Evolutionary conservation across 2,888 invertebrate genomes (phyloP).

Genomic region (Linnaemya vulpina): DNA sequence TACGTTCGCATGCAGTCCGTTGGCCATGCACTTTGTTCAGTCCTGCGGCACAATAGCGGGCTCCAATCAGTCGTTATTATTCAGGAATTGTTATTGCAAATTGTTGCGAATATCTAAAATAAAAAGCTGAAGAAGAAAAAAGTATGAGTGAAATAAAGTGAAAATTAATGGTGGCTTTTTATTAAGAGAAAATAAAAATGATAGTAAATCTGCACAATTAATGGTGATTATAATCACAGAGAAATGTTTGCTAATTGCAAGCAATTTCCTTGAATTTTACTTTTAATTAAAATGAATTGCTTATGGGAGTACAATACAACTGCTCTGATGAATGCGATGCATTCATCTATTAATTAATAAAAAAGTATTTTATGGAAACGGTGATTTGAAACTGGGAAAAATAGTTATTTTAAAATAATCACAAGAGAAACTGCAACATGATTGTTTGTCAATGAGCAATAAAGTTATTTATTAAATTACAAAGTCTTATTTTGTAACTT

Average conservation of each 20-base stretch:
- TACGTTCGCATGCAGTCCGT: slow-evolving; percentile 19
- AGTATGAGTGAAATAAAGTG: slow-evolving; percentile 29
- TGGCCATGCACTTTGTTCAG: slow-evolving; percentile 3
- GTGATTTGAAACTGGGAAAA: neutral
- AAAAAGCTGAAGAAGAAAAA: slow-evolving; percentile 13
- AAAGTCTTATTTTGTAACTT: no score
- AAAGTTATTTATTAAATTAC: no score
- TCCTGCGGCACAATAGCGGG: slow-evolving; percentile 20
- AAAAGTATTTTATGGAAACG: neutral
- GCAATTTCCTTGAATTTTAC: slow-evolving; percentile 4
- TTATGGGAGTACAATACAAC: neutral
- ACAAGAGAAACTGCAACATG: no score
- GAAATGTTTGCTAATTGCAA: slow-evolving; percentile 33
- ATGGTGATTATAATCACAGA: slow-evolving; percentile 20
- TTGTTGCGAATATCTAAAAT: slow-evolving; percentile 46
- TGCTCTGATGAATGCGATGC: neutral
- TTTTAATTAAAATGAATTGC: slow-evolving; percentile 5
- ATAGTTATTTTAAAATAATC: no score
- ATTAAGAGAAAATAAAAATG: neutral
- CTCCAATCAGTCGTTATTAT: slow-evolving; percentile 42
- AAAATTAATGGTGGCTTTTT: slow-evolving; percentile 22
- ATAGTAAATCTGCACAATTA: slow-evolving; percentile 29
- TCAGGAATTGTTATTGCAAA: slow-evolving; percentile 15
- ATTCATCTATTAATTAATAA: neutral
- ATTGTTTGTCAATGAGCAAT: no score